phyloP scores from a whole-genome alignment of 2,797 vertebrate genomes.

The Leuciscus waleckii region DNA sequence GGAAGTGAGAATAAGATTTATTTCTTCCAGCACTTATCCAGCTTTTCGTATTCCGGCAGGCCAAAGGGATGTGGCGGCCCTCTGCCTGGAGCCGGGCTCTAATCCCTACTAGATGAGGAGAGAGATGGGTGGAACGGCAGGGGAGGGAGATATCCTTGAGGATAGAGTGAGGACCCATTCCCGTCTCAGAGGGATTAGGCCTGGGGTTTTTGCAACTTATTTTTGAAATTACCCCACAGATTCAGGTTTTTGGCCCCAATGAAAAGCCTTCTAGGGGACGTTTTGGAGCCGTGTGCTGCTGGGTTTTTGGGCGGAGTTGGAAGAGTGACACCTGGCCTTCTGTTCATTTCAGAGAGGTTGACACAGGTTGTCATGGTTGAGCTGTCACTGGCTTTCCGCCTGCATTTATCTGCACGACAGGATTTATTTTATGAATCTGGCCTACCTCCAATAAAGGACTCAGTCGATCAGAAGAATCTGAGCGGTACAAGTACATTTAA shows the following conservation, averaged over 20 bases:
- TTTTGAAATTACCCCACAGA: constrained; percentile 68
- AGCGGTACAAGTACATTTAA: not conserved
- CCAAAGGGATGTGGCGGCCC: constrained; percentile 66
- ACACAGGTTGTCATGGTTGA: constrained; percentile 32
- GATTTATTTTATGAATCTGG: constrained; percentile 36
- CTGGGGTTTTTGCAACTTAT: constrained; percentile 79
- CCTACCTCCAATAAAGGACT: constrained; percentile 22
- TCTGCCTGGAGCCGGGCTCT: constrained; percentile 67
- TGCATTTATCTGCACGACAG: not conserved
- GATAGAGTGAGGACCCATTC: constrained; percentile 71
- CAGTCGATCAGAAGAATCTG: not conserved
- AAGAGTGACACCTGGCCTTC: constrained; percentile 49
- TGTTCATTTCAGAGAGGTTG: constrained; percentile 41
- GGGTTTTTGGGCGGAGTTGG: constrained; percentile 63
- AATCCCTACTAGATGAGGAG: constrained; percentile 83
- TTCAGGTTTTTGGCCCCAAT: constrained; percentile 58
- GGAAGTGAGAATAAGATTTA: constrained; percentile 63
- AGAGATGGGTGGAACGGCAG: constrained; percentile 63
- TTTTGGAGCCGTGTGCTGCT: constrained; percentile 69
- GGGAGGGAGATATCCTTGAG: constrained; percentile 72
- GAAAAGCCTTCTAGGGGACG: constrained; percentile 52
- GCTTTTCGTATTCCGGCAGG: constrained; percentile 78
- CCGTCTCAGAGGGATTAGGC: constrained; percentile 74
- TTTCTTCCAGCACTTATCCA: constrained; percentile 69
- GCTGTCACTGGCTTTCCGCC: not conserved